Evolutionary conservation across 2,797 vertebrate species (phyloP).

Genomic region (Borostomias antarcticus): DNA sequence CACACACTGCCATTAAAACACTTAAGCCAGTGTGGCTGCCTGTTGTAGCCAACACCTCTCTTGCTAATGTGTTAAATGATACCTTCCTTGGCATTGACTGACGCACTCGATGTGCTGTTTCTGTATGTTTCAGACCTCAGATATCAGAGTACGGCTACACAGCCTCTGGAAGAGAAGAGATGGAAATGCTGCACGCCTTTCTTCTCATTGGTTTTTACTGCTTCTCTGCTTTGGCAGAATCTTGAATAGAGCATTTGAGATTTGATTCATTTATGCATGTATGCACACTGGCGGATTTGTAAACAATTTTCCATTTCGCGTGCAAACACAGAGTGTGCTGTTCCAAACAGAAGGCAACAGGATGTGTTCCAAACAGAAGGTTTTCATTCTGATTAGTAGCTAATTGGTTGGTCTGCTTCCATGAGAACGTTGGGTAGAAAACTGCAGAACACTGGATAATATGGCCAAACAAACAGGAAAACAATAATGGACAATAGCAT

Average conservation of each 20-base stretch:
- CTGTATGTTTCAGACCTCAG: not conserved
- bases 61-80: constrained; percentile 8
- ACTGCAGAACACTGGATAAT: constrained; percentile 54
- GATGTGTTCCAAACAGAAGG: constrained; percentile 47
- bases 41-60: not conserved
- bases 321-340: constrained; percentile 49
- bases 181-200: too few relatives aligned
- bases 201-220: too few relatives aligned
- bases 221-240: too few relatives aligned
- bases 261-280: too few relatives aligned
- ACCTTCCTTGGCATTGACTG: not conserved
- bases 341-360: constrained; percentile 46
- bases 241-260: too few relatives aligned
- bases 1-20: not conserved
- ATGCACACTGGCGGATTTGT: constrained; percentile 9
- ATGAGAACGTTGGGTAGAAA: constrained; percentile 48
- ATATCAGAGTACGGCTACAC: not conserved
- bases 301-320: constrained; percentile 45
- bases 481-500: not conserved
- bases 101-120: not conserved
- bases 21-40: not conserved
- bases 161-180: not conserved
- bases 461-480: constrained; percentile 48
- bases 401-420: constrained; percentile 53
- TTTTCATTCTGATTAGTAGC: constrained; percentile 46